These are phyloP conservation scores for Spea bombifrons DNA, from an alignment of 2,113 vertebrate genomes.

Conservation along the genomic window DNA sequence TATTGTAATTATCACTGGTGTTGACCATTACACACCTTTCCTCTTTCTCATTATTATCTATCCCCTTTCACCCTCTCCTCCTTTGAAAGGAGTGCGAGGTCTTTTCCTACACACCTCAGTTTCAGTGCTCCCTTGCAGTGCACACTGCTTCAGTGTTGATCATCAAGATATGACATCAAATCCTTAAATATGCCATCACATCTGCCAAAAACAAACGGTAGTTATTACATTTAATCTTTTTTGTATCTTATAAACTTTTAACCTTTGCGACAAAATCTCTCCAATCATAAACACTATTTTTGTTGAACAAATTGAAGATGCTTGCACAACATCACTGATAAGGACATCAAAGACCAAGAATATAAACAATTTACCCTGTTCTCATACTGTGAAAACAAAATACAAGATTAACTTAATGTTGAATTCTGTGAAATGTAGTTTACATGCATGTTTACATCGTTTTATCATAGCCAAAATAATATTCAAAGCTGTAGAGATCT, in stretches of 20 bases:
- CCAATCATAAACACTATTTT: slow-evolving; percentile 18
- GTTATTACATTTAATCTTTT: background rate
- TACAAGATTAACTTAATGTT: slow-evolving; percentile 24
- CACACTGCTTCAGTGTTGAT: no score
- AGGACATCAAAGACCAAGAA: slow-evolving; percentile 22
- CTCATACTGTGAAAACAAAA: slow-evolving; percentile 9
- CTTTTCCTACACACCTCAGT: no score
- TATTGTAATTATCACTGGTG: no score
- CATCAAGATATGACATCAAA: no score
- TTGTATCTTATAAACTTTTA: slow-evolving; percentile 36
- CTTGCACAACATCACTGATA: slow-evolving; percentile 15
- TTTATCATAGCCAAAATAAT: slow-evolving; percentile 32
- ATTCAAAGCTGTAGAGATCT: no score
- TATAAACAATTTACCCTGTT: slow-evolving; percentile 27
- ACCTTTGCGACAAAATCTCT: slow-evolving; percentile 34
- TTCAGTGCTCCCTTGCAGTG: no score
- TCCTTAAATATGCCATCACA: background rate
- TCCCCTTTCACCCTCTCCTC: no score
- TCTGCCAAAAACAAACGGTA: slow-evolving; percentile 10
- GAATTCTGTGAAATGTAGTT: slow-evolving; percentile 31
- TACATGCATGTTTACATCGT: slow-evolving; percentile 39
- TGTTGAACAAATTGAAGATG: slow-evolving; percentile 5
- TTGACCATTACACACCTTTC: no score
- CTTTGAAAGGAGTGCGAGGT: no score
- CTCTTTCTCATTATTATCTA: no score